Evolutionary conservation across 2,888 invertebrate species (phyloP), one percentile per base, ranked within the genome.

Genomic region (Rhogogaster chlorosoma): DNA sequence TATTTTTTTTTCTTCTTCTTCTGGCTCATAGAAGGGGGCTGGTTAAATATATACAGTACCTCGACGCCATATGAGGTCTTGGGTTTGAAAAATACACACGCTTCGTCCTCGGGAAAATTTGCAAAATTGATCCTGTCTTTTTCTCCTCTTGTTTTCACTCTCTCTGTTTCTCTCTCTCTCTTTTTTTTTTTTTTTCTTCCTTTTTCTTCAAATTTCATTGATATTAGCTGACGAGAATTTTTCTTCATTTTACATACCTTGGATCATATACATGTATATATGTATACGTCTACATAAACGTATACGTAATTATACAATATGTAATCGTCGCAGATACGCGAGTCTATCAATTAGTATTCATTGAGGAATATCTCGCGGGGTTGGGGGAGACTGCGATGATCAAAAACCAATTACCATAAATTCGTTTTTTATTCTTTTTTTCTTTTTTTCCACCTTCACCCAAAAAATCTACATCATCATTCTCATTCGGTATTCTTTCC

Each of bases 401-500:
- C 49, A 6, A 38, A 80, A 80, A 80, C n/a, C 38, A 80, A 80
- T 80, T 57, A 80, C 61, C 80, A 61, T 80, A 80, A 80, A 61
- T 80, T 80, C 38, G 12, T 61, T n/a, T 29, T 32, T 32, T 4
- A 18, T 2, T 18, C 9, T n/a, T 18, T 45, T 7, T 10, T 77
- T 29, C 29, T 7, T 29, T 5, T 4, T n/a, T 0, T n/a, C n/a
- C 77, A 77, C 77, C 32, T 53, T 73, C 71, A 12, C 12, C 77
- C 29, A 53, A 61, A 61, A 70, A 22, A 77, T 32, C 53, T 32
- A 29, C 77, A 29, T 73, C 77, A 77, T 57, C 61, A 42, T 38
- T 61, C 80, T 80, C 61, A 80, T 80, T 80, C 32, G 29, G 77
- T 77, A 80, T 80, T 80, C 80, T 80, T 80, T 61, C 57, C 61